Evolutionary conservation across 2,797 vertebrate species (phyloP).

Genomic region (Limosa lapponica): DNA sequence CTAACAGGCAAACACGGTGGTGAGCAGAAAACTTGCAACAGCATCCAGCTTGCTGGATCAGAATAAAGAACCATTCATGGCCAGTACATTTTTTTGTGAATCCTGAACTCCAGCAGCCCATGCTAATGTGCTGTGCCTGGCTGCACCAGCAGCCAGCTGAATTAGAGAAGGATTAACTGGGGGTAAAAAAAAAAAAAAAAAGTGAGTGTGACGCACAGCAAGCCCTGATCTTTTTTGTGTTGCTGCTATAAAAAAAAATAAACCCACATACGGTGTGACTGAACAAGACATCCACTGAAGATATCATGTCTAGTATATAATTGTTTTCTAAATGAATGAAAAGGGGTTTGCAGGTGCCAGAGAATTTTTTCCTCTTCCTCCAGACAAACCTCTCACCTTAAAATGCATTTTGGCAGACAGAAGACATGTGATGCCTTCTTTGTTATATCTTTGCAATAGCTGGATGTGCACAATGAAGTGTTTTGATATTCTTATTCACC

Average conservation of each 20-base stretch:
- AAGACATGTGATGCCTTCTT: neutral
- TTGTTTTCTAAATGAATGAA: neutral
- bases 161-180: conserved; percentile 48
- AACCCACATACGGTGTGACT: neutral
- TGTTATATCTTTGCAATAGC: neutral
- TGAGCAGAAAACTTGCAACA: neutral
- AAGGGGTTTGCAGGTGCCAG: neutral
- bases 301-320: neutral
- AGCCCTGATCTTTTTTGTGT: neutral
- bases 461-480: neutral
- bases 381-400: neutral
- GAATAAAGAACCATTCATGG: conserved; percentile 43
- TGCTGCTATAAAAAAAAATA: neutral
- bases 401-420: neutral
- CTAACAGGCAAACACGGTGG: neutral
- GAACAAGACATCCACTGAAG: neutral
- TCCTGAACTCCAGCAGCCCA: conserved; percentile 42
- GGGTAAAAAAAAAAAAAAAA: neutral
- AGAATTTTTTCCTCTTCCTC: neutral
- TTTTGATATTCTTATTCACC: neutral
- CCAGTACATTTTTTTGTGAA: conserved; percentile 1
- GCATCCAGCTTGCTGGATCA: neutral
- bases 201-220: neutral
- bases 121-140: conserved; percentile 46
- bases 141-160: conserved; percentile 32